Percentiles rank a stretch among this genome's conserved stretches.
phyloP scores from a whole-genome alignment of 2,797 vertebrate genomes.

The Astyanax mexicanus region DNA sequence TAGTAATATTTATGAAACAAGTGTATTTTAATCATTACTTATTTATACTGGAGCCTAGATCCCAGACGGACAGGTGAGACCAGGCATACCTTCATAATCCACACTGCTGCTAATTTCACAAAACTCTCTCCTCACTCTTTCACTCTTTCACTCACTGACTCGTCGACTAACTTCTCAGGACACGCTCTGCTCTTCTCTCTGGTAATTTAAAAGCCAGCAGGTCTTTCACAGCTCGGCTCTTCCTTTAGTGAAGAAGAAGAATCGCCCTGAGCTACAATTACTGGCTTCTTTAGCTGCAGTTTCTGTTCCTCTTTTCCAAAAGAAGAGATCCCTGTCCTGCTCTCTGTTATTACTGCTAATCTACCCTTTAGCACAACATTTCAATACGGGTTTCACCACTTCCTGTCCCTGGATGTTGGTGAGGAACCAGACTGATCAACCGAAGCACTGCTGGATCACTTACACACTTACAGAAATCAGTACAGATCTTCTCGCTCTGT shows the following conservation, averaged over 20 bases:
- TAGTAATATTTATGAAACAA: too few species aligned
- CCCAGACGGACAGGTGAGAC: neutral
- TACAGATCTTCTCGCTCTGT: neutral
- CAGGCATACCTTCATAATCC: neutral
- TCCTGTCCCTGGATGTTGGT: neutral
- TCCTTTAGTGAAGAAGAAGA: conserved; percentile 39
- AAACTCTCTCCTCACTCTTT: conserved; percentile 15
- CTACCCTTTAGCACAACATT: neutral
- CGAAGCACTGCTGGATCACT: neutral
- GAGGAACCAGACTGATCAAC: neutral
- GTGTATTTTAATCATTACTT: too few species aligned
- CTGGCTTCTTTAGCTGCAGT: conserved; percentile 34
- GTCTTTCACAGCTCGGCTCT: conserved; percentile 26
- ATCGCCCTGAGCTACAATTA: conserved; percentile 38
- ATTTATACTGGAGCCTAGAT: neutral
- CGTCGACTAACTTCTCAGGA: conserved; percentile 25
- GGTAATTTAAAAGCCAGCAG: conserved; percentile 28
- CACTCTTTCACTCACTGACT: too few species aligned
- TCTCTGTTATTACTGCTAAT: neutral
- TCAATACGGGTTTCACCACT: neutral
- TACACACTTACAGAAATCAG: too few species aligned
- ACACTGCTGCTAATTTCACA: neutral
- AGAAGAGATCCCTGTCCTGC: conserved; percentile 9
- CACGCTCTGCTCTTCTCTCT: conserved; percentile 7
- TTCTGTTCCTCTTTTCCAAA: conserved; percentile 14